Evolutionary conservation across 2,888 invertebrate species (phyloP), one percentile per base, ranked within the genome.

Genomic region (Drosophila suboccidentalis): DNA sequence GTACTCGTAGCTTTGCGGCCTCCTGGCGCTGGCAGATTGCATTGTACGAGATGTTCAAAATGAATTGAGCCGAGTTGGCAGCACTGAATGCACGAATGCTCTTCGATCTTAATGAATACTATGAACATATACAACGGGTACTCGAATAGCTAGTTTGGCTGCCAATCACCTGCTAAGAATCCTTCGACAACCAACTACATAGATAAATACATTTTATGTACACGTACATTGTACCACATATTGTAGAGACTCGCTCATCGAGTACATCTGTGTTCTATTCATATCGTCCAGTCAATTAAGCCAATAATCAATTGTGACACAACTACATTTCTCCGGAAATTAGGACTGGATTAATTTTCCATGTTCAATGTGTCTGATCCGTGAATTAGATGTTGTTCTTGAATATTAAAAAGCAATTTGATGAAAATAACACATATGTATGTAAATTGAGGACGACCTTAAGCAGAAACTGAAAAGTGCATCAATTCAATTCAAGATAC

Each of bases 51-150:
- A 15, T 47, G 46, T 46, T 32, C 1, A 22, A 26, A 34, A 15
- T 55, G 50, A 60, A 54, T 36, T 36, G 44, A 50, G 32, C 26
- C 41, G 26, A 61, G 66, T 44, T 66, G 66, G 57, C 46, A 64
- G 65, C 71, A 39, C 38, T 53, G 58, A 63, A 60, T 50, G 60
- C 67, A 57, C 57, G 62, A 63, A 67, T 75, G 68, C 72, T 46
- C 75, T 75, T 53, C 39, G 66, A 50, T 57, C 43, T 29, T n/a
- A 59, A 44, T 57, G 44, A 57, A 44, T 57, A 22, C 22, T 22
- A 22, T 22, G 22, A 22, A 22, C 22, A 38, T n/a, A 43, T n/a
- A 22, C 29, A 11, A 3, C 9, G 43, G 19, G 41, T 13, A 13
- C 29, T 39, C 38, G 17, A n/a, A 38, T 13, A 26, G 15, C 38